Conservation (phyloP, 1,140 invertebrate genomes). For the Trinorchestia longiramus region DNA sequence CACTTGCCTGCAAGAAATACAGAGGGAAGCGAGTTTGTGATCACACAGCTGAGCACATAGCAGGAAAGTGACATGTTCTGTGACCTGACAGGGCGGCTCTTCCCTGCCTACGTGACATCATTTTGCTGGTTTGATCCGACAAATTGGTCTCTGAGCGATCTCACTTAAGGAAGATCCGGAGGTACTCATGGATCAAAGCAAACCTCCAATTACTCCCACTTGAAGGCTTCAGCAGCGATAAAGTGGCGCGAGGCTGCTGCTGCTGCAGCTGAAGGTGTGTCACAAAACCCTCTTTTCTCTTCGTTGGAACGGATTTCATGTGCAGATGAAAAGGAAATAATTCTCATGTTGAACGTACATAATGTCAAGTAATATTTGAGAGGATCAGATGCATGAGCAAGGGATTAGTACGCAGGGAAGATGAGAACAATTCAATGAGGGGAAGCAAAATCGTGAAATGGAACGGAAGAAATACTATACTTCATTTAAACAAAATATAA, state of each 20-base stretch:
- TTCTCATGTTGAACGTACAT: not conserved
- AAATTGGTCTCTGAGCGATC: constrained; percentile 40
- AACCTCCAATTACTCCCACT: constrained; percentile 45
- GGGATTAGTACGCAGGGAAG: not conserved
- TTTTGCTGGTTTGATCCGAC: constrained; percentile 39
- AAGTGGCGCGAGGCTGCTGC: not conserved
- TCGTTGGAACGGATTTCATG: not conserved
- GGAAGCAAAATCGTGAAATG: not conserved
- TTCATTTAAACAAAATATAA: not conserved
- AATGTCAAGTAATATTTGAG: not conserved
- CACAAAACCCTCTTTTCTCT: not conserved
- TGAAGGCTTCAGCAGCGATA: constrained; percentile 9
- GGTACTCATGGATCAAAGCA: constrained; percentile 27
- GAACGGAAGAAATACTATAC: not conserved
- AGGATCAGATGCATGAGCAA: not conserved
- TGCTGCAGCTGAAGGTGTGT: not conserved
- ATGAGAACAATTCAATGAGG: not conserved
- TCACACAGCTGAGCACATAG: not conserved
- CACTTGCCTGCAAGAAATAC: not conserved
- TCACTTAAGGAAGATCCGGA: constrained; percentile 45
- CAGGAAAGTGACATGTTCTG: not conserved
- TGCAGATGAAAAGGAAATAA: not conserved
- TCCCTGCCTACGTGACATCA: constrained; percentile 12
- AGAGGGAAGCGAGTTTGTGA: not conserved
- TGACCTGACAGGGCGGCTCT: not conserved